Base-by-base conservation (phyloP, 2,113 vertebrate genomes). In the Diadophis punctatus region DNA sequence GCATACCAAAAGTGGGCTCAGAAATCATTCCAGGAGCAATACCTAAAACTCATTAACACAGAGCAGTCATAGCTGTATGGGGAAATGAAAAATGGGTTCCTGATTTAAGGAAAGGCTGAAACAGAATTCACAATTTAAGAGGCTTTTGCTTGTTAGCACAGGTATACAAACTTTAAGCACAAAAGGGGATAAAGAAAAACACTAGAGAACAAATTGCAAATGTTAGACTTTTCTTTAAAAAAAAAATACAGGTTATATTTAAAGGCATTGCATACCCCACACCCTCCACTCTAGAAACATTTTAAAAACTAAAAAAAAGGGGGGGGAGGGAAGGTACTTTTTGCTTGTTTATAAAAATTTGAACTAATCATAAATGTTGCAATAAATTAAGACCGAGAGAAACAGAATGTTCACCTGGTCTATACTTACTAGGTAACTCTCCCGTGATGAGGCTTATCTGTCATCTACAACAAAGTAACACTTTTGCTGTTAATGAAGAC, bases 401-500 rank as follows among this genome's bases (percentile, higher is more conserved):
- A 98, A 98, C 95, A 96, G 96, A 98, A 98, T 95, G 96, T 96
- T 97, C 97, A 98, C 98, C 98, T 98, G 97, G 98, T 98, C 98
- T 98, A 97, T 99, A 98, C 98, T 99, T 98, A 98, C 99, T 98
- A 98, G 98, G 97, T 98, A 98, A 98, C 98, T 98, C 98, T 97
- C 98, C 98, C 97, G 96, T 98, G 98, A 98, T 98, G 98, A 98
- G 98, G 98, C 98, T 98, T 98, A 98, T 98, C 97, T 97, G 97
- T 98, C 98, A 98, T 98, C 98, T 98, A 98, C 98, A 98, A 98
- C 98, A 99, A 98, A 99, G 98, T 98, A 97, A 98, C 98, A 98
- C 98, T 98, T 98, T 97, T 98, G 98, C 98, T 98, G 98, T 98
- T 97, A 98, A 97, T 94, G 96, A 98, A 98, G 97, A 98, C 98